Evolutionary conservation across 1,140 invertebrate species (phyloP).

Genomic region (Atta texana): DNA sequence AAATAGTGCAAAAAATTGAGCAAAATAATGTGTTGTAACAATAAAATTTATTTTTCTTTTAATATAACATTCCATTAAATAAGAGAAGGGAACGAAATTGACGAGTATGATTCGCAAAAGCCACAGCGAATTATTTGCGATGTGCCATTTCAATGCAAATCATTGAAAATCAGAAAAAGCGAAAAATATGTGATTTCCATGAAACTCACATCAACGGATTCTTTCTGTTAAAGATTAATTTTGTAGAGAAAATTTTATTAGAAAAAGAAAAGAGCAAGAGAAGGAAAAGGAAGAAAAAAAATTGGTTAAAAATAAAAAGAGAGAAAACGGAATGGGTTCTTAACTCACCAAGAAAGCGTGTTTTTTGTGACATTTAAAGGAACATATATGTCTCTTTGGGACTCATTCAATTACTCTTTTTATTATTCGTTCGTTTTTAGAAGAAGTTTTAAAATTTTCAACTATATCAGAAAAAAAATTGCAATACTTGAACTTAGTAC

Average conservation of each 20-base stretch:
- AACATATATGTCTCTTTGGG: too few species aligned
- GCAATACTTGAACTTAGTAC: too few species aligned
- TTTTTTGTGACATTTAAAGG: too few species aligned
- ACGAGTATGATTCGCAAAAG: not conserved
- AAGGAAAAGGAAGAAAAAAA: not conserved
- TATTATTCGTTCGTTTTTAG: too few species aligned
- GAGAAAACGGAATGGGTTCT: not conserved
- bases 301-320: not conserved
- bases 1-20: not conserved
- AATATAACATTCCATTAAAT: not conserved
- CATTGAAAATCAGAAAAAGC: conserved; percentile 20
- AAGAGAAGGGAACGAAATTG: not conserved
- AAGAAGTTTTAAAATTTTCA: too few species aligned
- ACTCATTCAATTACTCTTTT: too few species aligned
- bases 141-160: conserved; percentile 35
- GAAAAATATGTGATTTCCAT: not conserved
- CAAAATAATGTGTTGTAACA: not conserved
- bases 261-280: not conserved
- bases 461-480: too few species aligned
- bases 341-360: too few species aligned
- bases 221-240: not conserved
- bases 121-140: not conserved
- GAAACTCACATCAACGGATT: not conserved
- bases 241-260: not conserved
- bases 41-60: not conserved